Evolutionary conservation across 23 tunicate genomes (phyloP), one percentile per base, ranked within the genome.

Genomic region (Botrylloides violaceus): DNA sequence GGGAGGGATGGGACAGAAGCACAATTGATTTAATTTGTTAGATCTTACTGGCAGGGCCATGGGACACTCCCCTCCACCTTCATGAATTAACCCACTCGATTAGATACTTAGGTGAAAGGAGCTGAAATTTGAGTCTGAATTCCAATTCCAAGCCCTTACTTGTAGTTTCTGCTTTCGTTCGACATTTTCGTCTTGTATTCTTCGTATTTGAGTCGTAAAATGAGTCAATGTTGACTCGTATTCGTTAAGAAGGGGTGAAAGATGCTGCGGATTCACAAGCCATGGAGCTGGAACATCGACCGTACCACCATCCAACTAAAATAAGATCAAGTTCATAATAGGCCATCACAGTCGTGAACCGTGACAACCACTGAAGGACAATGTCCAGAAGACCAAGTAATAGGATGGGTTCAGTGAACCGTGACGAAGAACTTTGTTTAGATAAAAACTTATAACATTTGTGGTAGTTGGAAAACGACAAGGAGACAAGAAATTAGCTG

Each of bases 161-260:
- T 80, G 55, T 33, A 80, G 30, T 34, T 60, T 61, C 2, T 18
- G 30, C 24, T 49, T 47, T 0, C 66, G 37, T 48, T 72, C 78
- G 4, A 70, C 23, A 30, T 72, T 80, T 72, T 80, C 75, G 0
- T 72, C 71, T 38, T 62, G 33, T 20, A 80, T 27, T 34, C 25
- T 62, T 24, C 73, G 25, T 2, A 73, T 29, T 65, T 73, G 59
- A 7, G 74, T 7, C 26, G 32, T 55, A 26, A 81, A 70, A n/a
- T 65, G 56, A 0, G 79, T 34, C 28, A 81, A 66, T n/a, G 73
- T 75, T 0, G 58, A 3, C 9, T 81, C 86, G 32, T 81, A 81
- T 73, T 81, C 86, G 60, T 64, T 59, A 1, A 81, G 66, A 38
- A 81, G 49, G 4, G 86, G 86, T 1, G 86, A 74, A 21, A 81